Conservation (phyloP, 2,888 invertebrate genomes). For the Mycogona germanica region DNA sequence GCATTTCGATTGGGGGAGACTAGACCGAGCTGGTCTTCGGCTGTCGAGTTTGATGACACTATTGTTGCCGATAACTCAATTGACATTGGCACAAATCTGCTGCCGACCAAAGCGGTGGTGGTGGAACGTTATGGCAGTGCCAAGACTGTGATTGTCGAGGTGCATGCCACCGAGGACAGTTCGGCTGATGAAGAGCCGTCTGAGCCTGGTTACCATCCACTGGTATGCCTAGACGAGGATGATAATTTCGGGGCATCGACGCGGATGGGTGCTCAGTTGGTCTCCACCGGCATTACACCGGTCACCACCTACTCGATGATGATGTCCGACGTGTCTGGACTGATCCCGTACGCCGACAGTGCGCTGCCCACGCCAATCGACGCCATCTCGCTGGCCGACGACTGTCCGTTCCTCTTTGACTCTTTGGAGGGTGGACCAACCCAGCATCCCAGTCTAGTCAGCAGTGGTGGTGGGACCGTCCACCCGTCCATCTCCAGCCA, state of each 20-base stretch:
- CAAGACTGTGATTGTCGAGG: constrained; percentile 25
- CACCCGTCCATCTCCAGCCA: too few relatives aligned
- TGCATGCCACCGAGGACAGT: constrained; percentile 25
- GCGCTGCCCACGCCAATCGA: too few relatives aligned
- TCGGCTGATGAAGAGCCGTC: constrained; percentile 21
- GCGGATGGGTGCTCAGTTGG: too few relatives aligned
- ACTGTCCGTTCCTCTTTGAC: constrained; percentile 12
- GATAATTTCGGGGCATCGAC: too few relatives aligned
- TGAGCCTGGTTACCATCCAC: not conserved
- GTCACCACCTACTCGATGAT: not conserved
- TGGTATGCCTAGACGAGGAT: not conserved
- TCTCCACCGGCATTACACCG: too few relatives aligned
- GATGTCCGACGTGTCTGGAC: not conserved
- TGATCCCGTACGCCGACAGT: too few relatives aligned
- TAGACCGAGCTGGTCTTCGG: not conserved
- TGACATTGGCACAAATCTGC: not conserved
- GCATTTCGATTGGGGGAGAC: too few relatives aligned
- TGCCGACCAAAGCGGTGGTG: constrained; percentile 13
- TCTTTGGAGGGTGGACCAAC: constrained; percentile 20
- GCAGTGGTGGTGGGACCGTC: too few relatives aligned
- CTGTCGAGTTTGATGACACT: not conserved
- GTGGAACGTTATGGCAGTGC: constrained; percentile 25
- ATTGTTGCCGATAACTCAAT: not conserved
- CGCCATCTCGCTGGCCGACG: constrained; percentile 23
- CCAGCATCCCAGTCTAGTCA: constrained; percentile 23